A percentile compares a stretch with the other conserved stretches of the same genome.
Conservation (phyloP, 2,113 vertebrate genomes). For the Fukomys damarensis region DNA sequence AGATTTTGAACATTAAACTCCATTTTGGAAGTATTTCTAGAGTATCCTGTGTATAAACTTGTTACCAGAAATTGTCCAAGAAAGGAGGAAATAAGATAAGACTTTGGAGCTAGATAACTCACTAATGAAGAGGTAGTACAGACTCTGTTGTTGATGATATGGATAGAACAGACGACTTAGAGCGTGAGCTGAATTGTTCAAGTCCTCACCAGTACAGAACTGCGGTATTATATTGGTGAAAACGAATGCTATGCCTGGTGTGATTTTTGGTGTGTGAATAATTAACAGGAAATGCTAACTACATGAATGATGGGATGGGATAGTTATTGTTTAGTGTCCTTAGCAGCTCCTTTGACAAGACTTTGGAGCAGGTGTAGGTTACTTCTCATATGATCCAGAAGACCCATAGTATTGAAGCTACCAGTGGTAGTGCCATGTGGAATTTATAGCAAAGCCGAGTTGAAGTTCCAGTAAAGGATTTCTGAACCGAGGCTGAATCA, state of each 20-base stretch:
- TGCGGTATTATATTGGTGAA: background rate
- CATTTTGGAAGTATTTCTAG: background rate
- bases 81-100: background rate
- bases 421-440: background rate
- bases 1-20: background rate
- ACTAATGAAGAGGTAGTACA: background rate
- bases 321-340: background rate
- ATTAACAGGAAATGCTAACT: background rate
- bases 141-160: background rate
- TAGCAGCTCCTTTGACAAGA: too few relatives aligned
- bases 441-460: background rate
- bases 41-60: background rate
- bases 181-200: background rate
- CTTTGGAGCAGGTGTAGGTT: background rate
- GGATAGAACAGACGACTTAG: background rate
- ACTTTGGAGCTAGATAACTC: background rate
- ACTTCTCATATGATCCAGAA: background rate
- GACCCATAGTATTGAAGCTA: too few relatives aligned
- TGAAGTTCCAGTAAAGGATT: background rate
- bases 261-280: background rate
- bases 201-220: background rate
- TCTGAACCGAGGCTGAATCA: background rate
- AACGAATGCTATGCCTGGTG: background rate
- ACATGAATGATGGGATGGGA: background rate
- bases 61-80: background rate